These are phyloP conservation scores for Sinocyclocheilus maitianheensis DNA, from an alignment of 2,113 vertebrate genomes.

Conservation along the genomic window DNA sequence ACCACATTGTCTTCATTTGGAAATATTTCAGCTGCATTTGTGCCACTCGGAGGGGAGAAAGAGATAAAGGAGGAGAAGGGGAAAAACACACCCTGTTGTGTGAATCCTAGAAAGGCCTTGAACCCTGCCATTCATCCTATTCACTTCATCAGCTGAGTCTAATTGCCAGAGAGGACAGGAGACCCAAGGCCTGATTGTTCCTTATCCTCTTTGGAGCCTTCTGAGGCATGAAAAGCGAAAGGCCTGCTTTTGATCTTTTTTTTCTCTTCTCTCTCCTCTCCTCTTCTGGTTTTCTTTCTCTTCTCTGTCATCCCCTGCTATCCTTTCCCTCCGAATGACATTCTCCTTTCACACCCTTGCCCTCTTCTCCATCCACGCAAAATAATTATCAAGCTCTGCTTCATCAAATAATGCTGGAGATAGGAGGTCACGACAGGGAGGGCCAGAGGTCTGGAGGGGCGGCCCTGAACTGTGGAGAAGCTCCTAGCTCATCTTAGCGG, in stretches of 20 bases:
- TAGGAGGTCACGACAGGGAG: slow-evolving; percentile 93
- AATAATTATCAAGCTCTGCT: slow-evolving; percentile 99
- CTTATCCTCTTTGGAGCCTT: slow-evolving; percentile 99
- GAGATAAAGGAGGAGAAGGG: slow-evolving; percentile 74
- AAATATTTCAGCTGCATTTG: slow-evolving; percentile 94
- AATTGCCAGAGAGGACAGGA: slow-evolving; percentile 99
- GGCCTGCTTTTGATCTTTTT: slow-evolving; percentile 95
- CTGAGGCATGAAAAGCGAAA: slow-evolving; percentile 98
- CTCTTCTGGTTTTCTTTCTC: slow-evolving; percentile 59
- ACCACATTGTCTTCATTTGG: slow-evolving; percentile 89
- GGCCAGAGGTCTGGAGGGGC: slow-evolving; percentile 88
- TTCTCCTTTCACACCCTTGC: slow-evolving; percentile 89
- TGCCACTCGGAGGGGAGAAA: slow-evolving; percentile 77
- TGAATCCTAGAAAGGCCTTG: slow-evolving; percentile 97
- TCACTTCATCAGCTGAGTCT: slow-evolving; percentile 99
- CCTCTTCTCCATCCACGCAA: slow-evolving; percentile 90
- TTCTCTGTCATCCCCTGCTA: slow-evolving; percentile 83
- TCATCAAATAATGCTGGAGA: slow-evolving; percentile 96
- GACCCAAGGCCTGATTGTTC: slow-evolving; percentile 97
- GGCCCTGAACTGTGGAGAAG: slow-evolving; percentile 71
- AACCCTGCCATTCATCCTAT: slow-evolving; percentile 99
- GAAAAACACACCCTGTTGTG: slow-evolving; percentile 92
- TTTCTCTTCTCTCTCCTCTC: slow-evolving; percentile 76
- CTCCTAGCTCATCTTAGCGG: slow-evolving; percentile 87
- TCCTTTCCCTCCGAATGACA: slow-evolving; percentile 88